Conservation (phyloP, 2,113 vertebrate species). For the Gymnorhina tibicen region DNA sequence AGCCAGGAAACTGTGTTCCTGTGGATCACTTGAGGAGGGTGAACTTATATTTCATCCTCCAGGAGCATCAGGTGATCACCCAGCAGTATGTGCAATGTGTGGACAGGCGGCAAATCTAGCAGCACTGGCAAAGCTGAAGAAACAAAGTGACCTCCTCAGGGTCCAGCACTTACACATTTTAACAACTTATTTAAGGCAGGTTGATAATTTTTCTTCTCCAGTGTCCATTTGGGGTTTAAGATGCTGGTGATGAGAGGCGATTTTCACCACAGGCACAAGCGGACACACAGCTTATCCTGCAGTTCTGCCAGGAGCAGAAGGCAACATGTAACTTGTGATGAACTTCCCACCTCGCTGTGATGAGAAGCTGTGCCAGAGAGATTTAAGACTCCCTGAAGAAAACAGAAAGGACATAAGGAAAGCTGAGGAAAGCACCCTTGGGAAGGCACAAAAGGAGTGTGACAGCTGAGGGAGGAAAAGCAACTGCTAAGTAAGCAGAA, state of each 20-base stretch:
- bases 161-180: not conserved
- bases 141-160: not conserved
- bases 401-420: conserved; percentile 17
- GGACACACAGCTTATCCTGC: not conserved
- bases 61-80: not conserved
- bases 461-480: conserved; percentile 48
- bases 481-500: conserved; percentile 35
- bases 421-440: conserved; percentile 35
- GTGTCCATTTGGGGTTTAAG: not conserved
- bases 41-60: not conserved
- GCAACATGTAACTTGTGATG: not conserved
- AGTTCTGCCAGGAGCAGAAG: not conserved
- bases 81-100: not conserved
- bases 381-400: not conserved
- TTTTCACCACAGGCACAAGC: not conserved
- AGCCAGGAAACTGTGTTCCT: not conserved
- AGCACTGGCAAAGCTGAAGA: not conserved
- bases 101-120: not conserved
- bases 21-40: not conserved
- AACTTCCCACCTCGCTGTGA: not conserved
- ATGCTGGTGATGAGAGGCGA: not conserved
- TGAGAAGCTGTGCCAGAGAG: not conserved
- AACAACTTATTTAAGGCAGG: not conserved
- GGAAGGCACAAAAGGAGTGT: not conserved
- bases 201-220: not conserved